phyloP scores from a whole-genome alignment of 1,140 invertebrate species.

The Thaumatotibia leucotreta region DNA sequence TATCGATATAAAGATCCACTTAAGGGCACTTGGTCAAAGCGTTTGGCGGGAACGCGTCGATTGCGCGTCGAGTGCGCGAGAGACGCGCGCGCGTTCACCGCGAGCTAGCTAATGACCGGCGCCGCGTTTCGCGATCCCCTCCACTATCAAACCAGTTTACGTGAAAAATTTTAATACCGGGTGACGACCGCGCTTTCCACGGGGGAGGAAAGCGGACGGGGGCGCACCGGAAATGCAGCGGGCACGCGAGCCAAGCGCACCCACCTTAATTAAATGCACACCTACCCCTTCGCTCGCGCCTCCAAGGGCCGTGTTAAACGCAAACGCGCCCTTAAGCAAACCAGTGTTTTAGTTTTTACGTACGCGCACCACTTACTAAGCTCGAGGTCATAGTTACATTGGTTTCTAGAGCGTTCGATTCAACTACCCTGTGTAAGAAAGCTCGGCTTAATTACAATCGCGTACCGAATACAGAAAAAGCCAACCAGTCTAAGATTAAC shows the following conservation, averaged over 20 bases:
- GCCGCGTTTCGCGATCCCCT: slow-evolving; percentile 67
- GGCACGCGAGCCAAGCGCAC: slow-evolving; percentile 65
- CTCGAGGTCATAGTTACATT: neutral
- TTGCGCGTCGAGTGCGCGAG: slow-evolving; percentile 35
- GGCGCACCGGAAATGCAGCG: slow-evolving; percentile 66
- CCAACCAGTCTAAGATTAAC: too few species aligned
- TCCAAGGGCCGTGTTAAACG: slow-evolving; percentile 16
- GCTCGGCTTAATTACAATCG: too few species aligned
- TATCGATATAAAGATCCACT: neutral
- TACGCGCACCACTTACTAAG: too few species aligned
- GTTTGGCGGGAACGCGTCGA: slow-evolving; percentile 15
- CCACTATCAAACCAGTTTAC: slow-evolving; percentile 73
- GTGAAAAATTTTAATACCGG: slow-evolving; percentile 74
- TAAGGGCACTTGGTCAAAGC: neutral
- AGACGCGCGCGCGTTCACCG: slow-evolving; percentile 58
- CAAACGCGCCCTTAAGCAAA: too few species aligned
- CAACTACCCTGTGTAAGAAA: too few species aligned
- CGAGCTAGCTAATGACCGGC: slow-evolving; percentile 65
- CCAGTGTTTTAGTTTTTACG: too few species aligned
- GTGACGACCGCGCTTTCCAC: slow-evolving; percentile 72
- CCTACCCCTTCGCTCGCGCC: slow-evolving; percentile 36
- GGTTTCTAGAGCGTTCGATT: neutral
- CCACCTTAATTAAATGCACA: slow-evolving; percentile 70
- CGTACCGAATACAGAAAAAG: too few species aligned
- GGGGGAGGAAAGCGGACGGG: slow-evolving; percentile 53